Base-by-base conservation (phyloP, 2,888 invertebrate species). In the Acleris sparsana region DNA sequence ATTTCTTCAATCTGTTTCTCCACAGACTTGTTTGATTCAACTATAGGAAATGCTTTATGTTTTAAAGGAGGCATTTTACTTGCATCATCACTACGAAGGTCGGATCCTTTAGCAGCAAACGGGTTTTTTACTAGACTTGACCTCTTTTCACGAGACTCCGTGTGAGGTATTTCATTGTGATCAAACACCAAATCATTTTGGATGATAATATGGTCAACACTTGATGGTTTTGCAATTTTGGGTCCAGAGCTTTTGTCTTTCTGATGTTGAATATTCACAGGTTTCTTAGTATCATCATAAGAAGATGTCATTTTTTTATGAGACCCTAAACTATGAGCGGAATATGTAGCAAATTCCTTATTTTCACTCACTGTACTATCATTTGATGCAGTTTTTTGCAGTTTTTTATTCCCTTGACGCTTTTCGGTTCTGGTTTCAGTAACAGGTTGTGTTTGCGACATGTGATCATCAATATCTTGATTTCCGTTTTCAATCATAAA, bases 1-100 rank as follows among this genome's bases (percentile, higher is more conserved):
- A 55, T 55, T n/a, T 17, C n/a, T 53, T 64, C 65, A 11, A 61
- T 44, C 6, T 51, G 17, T 53, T 65, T 65, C 49, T 60, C 43
- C 17, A 65, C 29, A 16, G 65, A 65, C 17, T 60, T 56, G 11
- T 20, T 55, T 29, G 65, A 65, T 29, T 25, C 29, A 52, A 65
- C 53, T 51, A 56, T 51, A 2, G 55, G 55, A 11, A 65, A 65
- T 5, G 51, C 51, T n/a, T 65, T 60, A 13, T 53, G 60, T 44
- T 56, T 61, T 29, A 51, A 44, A n/a, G 55, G 55, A 9, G 29
- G 20, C 20, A 20, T 51, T 60, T 51, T 60, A 65, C 33, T 60
- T 4, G 60, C 49, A 13, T 65, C 65, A 61, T 65, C 60, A 4
- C 49, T 46, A 11, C n/a, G 33, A 49, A 59, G 43, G n/a, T 60